Base-by-base conservation (phyloP, 2,113 vertebrate species). In the Erythrolamprus reginae region DNA sequence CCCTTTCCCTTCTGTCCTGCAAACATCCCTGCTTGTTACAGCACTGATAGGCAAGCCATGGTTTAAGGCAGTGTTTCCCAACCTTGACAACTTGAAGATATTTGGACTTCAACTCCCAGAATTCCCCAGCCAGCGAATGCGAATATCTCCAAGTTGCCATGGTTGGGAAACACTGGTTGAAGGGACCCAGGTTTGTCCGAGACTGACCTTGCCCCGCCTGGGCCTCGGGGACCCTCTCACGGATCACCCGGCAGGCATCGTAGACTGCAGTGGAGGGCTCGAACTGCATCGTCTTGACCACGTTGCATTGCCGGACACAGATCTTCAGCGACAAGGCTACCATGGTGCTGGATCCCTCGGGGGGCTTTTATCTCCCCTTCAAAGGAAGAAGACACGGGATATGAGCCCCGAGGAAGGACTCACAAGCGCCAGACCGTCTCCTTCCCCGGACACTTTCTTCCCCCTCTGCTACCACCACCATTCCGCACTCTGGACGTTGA, bases 241-340 rank as follows among this genome's bases (percentile, higher is more conserved):
- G 96, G 88, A 99, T 99, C 65, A 98, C 98, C 47, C 99, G 97
- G 82, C 99, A 99, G 0, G 99, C 99, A 0, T 99, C 99, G 0
- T 99, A 99, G 84, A 99, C 98, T 0, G 99, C 98, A 0, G 99
- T 99, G 61, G 97, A 99, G 0, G 99, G 99, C 21, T 99, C 99
- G 84, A 99, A 99, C 94, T 99, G 99, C 99, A 99, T 99, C 0
- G 99, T 99, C 97, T 99, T 99, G 95, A 99, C 98, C 88, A 99
- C 99, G 5, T 99, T 99, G 97, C 99, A 99, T 61, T 99, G 99
- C 55, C 99, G 99, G 33, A 99, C 98, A n/a, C 99, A 99, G 90
- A 99, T 99, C 98, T 99, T 99, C 83, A 99, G 94, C 3, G 99
- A 99, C 51, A 99, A 96, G 90, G 99, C 99, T 94, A 99, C 99